Percentiles rank a stretch among this genome's conserved stretches.
Conservation (phyloP, 2,797 vertebrate genomes). For the Characodon lateralis region DNA sequence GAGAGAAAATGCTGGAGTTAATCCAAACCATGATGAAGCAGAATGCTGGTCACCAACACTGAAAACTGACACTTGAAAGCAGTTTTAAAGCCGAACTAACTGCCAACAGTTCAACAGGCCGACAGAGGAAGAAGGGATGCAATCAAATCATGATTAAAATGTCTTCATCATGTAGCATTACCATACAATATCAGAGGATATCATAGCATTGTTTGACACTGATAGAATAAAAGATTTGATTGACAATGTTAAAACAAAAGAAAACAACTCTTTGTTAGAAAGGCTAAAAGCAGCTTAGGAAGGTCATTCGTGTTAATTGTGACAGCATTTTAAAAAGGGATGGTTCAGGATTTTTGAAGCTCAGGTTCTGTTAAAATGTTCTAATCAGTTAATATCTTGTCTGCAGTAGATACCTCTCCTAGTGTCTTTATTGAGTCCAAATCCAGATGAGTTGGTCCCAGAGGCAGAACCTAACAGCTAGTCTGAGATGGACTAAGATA, state of each 20-base stretch:
- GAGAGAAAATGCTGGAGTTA: conserved; percentile 35
- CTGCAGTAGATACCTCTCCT: background rate
- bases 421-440: background rate
- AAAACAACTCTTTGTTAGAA: background rate
- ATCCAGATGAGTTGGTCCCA: background rate
- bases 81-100: conserved; percentile 5
- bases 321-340: background rate
- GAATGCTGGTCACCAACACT: conserved; percentile 9
- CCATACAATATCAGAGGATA: background rate
- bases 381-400: background rate
- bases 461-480: background rate
- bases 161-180: conserved; percentile 5
- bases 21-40: conserved; percentile 38
- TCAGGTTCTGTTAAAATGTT: background rate
- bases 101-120: background rate
- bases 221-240: background rate
- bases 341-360: background rate
- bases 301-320: background rate
- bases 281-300: background rate
- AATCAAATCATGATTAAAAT: conserved; percentile 42
- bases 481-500: background rate
- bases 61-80: background rate
- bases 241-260: background rate
- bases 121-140: conserved; percentile 1
- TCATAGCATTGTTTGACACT: background rate